Conservation (phyloP, 2,113 vertebrate species). For the Shinisaurus crocodilurus region DNA sequence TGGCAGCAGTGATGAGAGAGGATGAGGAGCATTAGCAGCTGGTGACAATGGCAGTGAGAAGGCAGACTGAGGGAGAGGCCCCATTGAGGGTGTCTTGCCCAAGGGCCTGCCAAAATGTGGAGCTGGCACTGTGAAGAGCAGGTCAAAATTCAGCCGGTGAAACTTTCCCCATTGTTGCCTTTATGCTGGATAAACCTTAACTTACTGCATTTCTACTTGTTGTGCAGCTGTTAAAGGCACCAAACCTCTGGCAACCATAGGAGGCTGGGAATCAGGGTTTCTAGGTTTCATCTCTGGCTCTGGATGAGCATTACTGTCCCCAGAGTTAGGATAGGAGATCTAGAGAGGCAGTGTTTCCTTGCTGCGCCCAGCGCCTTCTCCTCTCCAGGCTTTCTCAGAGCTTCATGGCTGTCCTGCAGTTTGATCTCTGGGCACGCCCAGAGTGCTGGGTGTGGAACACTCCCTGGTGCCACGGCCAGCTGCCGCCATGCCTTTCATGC, state of each 20-base stretch:
- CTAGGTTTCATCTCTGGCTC: neutral
- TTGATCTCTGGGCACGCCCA: neutral
- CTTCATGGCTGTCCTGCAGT: neutral
- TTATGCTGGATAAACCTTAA: neutral
- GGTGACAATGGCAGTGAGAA: too few species aligned
- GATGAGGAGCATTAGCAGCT: too few species aligned
- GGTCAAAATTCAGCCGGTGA: neutral
- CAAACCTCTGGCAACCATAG: too few species aligned
- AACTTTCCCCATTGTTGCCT: neutral
- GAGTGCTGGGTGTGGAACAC: neutral
- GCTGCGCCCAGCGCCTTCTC: neutral
- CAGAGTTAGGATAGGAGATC: neutral
- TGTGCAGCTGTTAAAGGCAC: too few species aligned
- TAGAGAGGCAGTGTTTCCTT: neutral
- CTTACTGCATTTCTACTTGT: neutral
- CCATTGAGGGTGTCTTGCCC: too few species aligned
- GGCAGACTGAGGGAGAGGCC: too few species aligned
- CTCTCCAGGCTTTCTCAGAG: neutral
- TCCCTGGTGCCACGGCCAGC: neutral
- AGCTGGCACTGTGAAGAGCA: too few species aligned
- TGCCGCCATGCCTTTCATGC: conserved; percentile 14
- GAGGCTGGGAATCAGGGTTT: neutral
- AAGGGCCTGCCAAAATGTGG: too few species aligned
- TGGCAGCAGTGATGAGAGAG: too few species aligned
- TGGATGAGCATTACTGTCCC: neutral